Conservation (phyloP, 1,140 invertebrate genomes). For the Mactra quadrangularis region DNA sequence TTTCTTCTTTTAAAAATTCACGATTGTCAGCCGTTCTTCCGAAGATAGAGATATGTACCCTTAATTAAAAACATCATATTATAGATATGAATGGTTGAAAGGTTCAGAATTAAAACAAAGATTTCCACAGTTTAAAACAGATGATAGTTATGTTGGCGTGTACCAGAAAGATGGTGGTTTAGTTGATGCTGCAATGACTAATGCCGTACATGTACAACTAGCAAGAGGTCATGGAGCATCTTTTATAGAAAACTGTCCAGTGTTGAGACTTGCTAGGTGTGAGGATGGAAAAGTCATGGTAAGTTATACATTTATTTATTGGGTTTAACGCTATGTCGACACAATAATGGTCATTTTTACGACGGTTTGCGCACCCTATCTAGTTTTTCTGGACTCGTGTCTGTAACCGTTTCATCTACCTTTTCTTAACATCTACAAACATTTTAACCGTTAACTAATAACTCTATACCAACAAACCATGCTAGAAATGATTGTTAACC, state of each 20-base stretch:
- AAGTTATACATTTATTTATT: too few relatives aligned
- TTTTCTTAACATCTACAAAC: too few relatives aligned
- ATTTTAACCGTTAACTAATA: too few relatives aligned
- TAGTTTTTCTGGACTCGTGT: too few relatives aligned
- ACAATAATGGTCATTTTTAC: too few relatives aligned
- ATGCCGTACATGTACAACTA: conserved; percentile 80
- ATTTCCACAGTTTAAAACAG: conserved; percentile 79
- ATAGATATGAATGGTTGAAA: conserved; percentile 72
- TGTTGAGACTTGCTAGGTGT: conserved; percentile 68
- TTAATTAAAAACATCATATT: not conserved
- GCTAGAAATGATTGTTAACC: too few relatives aligned
- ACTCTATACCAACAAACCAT: too few relatives aligned
- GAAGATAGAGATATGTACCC: not conserved
- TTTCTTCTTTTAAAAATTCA: too few relatives aligned
- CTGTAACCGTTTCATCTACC: too few relatives aligned
- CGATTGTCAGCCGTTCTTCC: not conserved
- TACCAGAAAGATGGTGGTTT: conserved; percentile 79
- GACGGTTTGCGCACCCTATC: too few relatives aligned
- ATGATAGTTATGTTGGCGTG: conserved; percentile 68
- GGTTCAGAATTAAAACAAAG: conserved; percentile 63
- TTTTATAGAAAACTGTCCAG: conserved; percentile 77
- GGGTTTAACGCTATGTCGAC: too few relatives aligned
- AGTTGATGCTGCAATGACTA: conserved; percentile 79
- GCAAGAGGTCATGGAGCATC: conserved; percentile 77
- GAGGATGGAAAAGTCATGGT: conserved; percentile 70